Evolutionary conservation across 2,797 vertebrate species (phyloP).

Genomic region (Fistularia tabacaria): DNA sequence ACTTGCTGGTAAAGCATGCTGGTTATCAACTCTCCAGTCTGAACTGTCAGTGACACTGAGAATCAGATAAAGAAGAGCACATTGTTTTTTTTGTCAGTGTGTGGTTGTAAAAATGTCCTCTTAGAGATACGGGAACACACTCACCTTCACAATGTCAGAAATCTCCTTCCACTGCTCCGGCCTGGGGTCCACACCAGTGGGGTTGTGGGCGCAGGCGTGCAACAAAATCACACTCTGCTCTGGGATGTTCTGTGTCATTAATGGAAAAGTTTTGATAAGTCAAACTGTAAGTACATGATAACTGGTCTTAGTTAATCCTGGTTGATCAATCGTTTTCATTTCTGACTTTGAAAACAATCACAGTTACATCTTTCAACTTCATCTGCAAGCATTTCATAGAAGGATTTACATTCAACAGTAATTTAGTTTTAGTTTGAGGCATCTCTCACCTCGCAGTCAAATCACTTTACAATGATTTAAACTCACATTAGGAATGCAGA

Average conservation of each 20-base stretch:
- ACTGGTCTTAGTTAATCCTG: too few relatives aligned
- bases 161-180: conserved; percentile 97
- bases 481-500: too few relatives aligned
- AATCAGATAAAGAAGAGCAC: neutral
- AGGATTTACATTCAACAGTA: too few relatives aligned
- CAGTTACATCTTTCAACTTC: neutral
- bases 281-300: neutral
- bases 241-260: conserved; percentile 86
- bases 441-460: too few relatives aligned
- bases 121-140: neutral
- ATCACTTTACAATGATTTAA: too few relatives aligned
- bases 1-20: neutral
- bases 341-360: neutral
- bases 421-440: too few relatives aligned
- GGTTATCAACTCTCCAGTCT: conserved; percentile 8
- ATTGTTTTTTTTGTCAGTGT: neutral
- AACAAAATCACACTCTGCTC: conserved; percentile 89
- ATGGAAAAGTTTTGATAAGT: conserved; percentile 4
- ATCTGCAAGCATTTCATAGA: neutral
- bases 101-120: neutral
- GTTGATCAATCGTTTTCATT: neutral
- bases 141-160: conserved; percentile 83
- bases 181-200: conserved; percentile 94
- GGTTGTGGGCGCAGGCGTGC: conserved; percentile 97
- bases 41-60: conserved; percentile 9